A percentile compares a stretch with the other conserved stretches of the same genome.
Evolutionary conservation across 2,113 vertebrate genomes (phyloP).

Genomic region (Poeciliopsis turrubarensis): DNA sequence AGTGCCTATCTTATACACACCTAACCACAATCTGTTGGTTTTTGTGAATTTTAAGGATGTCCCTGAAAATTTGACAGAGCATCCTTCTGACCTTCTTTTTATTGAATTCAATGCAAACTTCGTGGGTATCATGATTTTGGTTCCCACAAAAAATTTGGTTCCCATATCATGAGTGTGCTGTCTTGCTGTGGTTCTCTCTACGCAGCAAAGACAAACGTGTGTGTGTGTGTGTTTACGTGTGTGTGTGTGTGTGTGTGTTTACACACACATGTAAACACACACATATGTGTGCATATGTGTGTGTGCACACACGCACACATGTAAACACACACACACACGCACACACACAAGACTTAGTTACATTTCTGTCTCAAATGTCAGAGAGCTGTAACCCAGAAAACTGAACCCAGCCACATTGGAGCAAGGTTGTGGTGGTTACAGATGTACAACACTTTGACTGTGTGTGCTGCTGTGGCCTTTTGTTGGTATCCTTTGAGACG

Average conservation of each 20-base stretch:
- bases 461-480: slow-evolving; percentile 64
- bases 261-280: not conserved
- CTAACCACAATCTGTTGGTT: not conserved
- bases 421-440: slow-evolving; percentile 23
- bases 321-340: slow-evolving; percentile 24
- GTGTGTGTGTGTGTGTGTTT: no score
- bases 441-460: slow-evolving; percentile 48
- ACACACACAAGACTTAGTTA: slow-evolving; percentile 13
- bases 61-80: not conserved
- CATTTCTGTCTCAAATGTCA: slow-evolving; percentile 62
- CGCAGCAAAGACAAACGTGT: not conserved
- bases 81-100: not conserved
- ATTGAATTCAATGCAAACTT: not conserved
- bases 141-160: not conserved
- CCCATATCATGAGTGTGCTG: not conserved
- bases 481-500: slow-evolving; percentile 67
- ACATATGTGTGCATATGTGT: no score
- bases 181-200: not conserved
- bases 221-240: no score
- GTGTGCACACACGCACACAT: slow-evolving; percentile 3
- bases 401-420: slow-evolving; percentile 27
- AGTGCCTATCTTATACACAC: not conserved
- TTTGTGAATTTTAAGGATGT: not conserved
- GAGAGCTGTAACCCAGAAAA: slow-evolving; percentile 23
- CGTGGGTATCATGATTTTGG: not conserved